Evolutionary conservation across 2,888 invertebrate genomes (phyloP), one percentile per base, ranked within the genome.

Genomic region (Rosalia funebris): DNA sequence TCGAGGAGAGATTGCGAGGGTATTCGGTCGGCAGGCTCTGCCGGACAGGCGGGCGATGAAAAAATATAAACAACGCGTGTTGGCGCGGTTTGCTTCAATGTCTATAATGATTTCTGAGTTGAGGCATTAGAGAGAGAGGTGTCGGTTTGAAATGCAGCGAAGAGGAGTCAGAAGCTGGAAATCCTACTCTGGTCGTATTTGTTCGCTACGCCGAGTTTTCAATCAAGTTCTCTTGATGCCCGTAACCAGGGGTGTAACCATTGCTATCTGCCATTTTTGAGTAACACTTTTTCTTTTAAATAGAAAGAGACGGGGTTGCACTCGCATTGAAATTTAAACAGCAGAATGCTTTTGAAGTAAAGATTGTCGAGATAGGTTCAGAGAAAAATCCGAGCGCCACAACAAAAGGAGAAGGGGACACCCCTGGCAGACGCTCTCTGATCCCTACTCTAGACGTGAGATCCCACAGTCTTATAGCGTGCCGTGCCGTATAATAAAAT

Each of bases 141-240:
- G 58, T 52, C 36, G 58, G 56, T 42, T 34, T 48, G 56, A 57
- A 50, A 60, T 47, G 54, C 58, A 61, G 57, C 52, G 58, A 48
- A 48, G 42, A 57, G 53, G 36, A 57, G 47, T 54, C 57, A 54
- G 48, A 58, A 58, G 54, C 54, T 47, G 58, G 57, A 77, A 78
- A 79, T 78, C 79, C 77, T 75, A 74, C 76, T 78, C 74, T 75
- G 76, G 75, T 76, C 76, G 77, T 75, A 79, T 78, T 78, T 76
- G 76, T 77, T 73, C 79, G 79, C 79, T 79, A 78, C 77, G 79
- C 69, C 77, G 78, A 72, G 77, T 79, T 80, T 79, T 79, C 79
- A 80, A 80, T 80, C 79, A 80, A 79, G 76, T 77, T 76, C 77
- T 75, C 78, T 78, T 78, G 78, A 79, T 76, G 73, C 75, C 71